Conservation (phyloP, 35 echinoderm and acorn worm genomes). For the Lytechinus variegatus region DNA sequence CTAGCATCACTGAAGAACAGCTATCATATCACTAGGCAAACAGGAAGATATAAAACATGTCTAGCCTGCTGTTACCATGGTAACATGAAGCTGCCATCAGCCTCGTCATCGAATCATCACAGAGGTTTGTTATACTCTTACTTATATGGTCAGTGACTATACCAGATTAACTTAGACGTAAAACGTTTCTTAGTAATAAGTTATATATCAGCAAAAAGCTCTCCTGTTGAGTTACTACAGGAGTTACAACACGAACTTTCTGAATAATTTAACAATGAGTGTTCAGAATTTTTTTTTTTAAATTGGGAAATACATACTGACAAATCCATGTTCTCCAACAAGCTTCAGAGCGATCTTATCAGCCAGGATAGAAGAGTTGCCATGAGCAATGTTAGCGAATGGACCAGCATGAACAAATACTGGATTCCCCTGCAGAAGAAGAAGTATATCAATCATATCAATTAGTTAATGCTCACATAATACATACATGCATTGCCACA, state of each 20-base stretch:
- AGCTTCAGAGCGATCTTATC: conserved; percentile 92
- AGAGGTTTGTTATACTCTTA: conserved; percentile 21
- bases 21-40: neutral
- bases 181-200: too few species aligned
- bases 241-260: too few species aligned
- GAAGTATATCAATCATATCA: neutral
- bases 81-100: conserved; percentile 40
- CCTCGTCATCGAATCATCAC: conserved; percentile 67
- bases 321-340: conserved; percentile 95
- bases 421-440: conserved; percentile 75
- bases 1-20: conserved; percentile 29
- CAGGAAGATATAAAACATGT: conserved; percentile 57
- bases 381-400: conserved; percentile 99
- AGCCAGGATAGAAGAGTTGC: conserved; percentile 89
- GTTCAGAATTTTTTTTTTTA: neutral
- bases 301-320: conserved; percentile 66
- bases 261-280: too few species aligned
- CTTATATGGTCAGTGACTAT: neutral
- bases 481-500: too few species aligned
- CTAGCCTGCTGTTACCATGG: neutral
- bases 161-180: too few species aligned
- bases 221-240: too few species aligned
- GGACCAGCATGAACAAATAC: conserved; percentile 99
- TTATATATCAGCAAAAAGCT: too few species aligned
- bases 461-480: too few species aligned